Evolutionary conservation across 2,888 invertebrate species (phyloP), one percentile per base, ranked within the genome.

Genomic region (Creontiades dilutus): DNA sequence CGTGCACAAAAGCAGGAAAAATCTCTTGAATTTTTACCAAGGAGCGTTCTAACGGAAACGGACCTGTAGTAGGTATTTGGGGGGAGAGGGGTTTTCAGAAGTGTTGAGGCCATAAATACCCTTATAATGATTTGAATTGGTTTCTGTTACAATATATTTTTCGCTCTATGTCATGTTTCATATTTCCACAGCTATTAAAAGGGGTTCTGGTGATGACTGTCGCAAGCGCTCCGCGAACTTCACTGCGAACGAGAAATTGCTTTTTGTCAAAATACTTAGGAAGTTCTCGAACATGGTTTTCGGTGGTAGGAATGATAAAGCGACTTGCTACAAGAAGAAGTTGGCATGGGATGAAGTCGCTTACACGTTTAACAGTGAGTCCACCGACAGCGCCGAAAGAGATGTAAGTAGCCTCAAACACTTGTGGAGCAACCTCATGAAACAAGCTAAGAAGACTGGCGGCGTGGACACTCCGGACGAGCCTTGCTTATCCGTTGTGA

Each of bases 351-450:
- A 46, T n/a, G 46, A 81, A 4, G 19, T 81, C n/a, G 47, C 19
- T 47, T 19, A 14, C 4, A 16, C 37, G 19, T 81, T 81, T 47
- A 81, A 81, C 80, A 27, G 0, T 14, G 5, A 23, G 23, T 37
- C 28, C 13, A 11, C 23, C 9, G 27, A 7, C 0, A 27, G 76
- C 19, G 19, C 46, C n/a, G 0, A 13, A 37, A 37, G 80, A 19
- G 46, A 47, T n/a, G 46, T n/a, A 47, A 47, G 19, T n/a, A 81
- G 46, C 46, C 47, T 81, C 14, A 81, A 81, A 81, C 12, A 37
- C 47, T 47, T 81, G n/a, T 47, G 46, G 46, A 47, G 46, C 5
- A 81, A 81, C 37, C 16, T 81, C 9, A 47, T 46, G 12, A 81
- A 81, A 19, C 46, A 14, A 0, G 80, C 80, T 4, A 76, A 19